Percentiles rank a stretch among this genome's conserved stretches.
These are phyloP conservation scores for Stictonetta naevosa DNA, from an alignment of 2,113 vertebrate genomes.

Conservation along the genomic window DNA sequence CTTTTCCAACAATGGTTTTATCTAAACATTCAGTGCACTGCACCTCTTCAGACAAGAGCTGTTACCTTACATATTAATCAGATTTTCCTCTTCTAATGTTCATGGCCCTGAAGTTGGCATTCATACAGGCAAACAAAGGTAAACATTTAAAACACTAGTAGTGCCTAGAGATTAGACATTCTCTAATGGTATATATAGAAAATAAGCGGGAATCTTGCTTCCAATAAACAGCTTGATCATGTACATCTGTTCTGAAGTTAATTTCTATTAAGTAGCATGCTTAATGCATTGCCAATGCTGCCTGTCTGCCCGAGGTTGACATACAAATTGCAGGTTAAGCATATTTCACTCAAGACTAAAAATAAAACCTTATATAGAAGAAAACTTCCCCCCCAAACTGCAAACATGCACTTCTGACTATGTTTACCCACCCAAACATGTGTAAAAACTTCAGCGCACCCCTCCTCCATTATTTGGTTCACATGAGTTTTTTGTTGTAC, in stretches of 20 bases:
- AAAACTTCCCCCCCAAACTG: background rate
- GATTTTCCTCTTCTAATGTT: slow-evolving; percentile 67
- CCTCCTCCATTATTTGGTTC: background rate
- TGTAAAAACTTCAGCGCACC: background rate
- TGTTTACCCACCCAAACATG: slow-evolving; percentile 6
- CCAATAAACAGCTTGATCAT: slow-evolving; percentile 71
- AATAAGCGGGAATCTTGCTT: slow-evolving; percentile 79
- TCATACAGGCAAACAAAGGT: slow-evolving; percentile 95
- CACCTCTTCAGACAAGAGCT: slow-evolving; percentile 74
- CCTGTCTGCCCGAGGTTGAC: slow-evolving; percentile 95
- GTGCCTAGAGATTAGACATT: slow-evolving; percentile 77
- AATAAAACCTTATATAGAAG: background rate
- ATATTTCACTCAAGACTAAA: slow-evolving; percentile 78
- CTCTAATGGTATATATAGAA: slow-evolving; percentile 62
- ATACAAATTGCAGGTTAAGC: slow-evolving; percentile 80
- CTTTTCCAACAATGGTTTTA: slow-evolving; percentile 35
- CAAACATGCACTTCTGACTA: slow-evolving; percentile 78
- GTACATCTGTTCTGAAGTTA: slow-evolving; percentile 77
- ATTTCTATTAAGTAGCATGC: slow-evolving; percentile 84
- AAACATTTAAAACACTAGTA: slow-evolving; percentile 84
- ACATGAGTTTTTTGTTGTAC: background rate
- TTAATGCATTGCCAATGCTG: slow-evolving; percentile 95
- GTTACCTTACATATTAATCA: slow-evolving; percentile 53
- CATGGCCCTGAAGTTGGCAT: slow-evolving; percentile 86
- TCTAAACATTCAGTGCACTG: slow-evolving; percentile 70